Evolutionary conservation across 2,113 vertebrate genomes (phyloP), one percentile per base, ranked within the genome.

Genomic region (Genyomyrus donnyi): DNA sequence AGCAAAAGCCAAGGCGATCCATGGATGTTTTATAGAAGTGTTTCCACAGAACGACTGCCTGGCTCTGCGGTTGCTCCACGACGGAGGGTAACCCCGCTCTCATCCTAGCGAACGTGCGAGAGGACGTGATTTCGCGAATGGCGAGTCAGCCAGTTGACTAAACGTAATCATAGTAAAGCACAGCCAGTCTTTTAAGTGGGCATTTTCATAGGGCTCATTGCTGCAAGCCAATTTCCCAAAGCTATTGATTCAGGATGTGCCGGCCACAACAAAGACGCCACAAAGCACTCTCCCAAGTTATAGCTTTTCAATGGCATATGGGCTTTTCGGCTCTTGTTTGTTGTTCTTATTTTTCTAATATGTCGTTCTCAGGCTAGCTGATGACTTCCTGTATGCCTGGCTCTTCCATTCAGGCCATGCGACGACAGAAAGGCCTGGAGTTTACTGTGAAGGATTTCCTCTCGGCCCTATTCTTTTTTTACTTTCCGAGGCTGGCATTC

Each of bases 161-260:
- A 56, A 62, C 74, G 49, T 53, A 49, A 58, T 85, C 45, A 85
- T 35, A n/a, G 15, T 31, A 48, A 80, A 6, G 50, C 39, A 48
- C 11, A 56, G 24, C 13, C 39, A 35, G 24, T 21, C 50, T 53
- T 85, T 85, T 62, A 46, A 62, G 89, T 89, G 77, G 80, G 10
- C 52, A n/a, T 5, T 84, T 56, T 89, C 17, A 84, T 17, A 89
- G 39, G 83, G 42, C 9, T 9, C 49, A 39, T 48, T 39, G 21
- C 80, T 46, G 52, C 39, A 89, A 48, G 58, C 89, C 52, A 52
- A 85, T 80, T 85, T 85, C 77, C 89, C 77, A 85, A 85, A 89
- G 21, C 80, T 84, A 56, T 85, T 46, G 50, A 89, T 52, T 53
- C 88, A 89, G 88, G 88, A 89, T 84, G 50, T 83, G 49, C 45